Base-by-base conservation (phyloP, 2,113 vertebrate genomes). In the Prochilodus magdalenae region DNA sequence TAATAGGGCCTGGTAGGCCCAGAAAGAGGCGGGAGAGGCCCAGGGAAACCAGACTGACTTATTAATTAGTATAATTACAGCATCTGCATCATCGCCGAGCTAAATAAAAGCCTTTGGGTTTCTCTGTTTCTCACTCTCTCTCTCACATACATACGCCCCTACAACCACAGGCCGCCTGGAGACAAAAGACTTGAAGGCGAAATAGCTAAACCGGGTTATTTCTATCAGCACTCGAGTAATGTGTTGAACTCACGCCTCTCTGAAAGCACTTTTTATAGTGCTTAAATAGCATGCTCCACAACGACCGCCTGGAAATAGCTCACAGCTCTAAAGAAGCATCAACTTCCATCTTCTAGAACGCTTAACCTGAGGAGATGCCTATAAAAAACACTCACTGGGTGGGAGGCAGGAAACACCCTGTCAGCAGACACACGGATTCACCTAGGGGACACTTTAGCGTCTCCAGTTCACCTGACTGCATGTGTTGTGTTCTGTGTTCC, bases 31-130 rank as follows among this genome's bases (percentile, higher is more conserved):
- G 29, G 55, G 44, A 60, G 55, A 60, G 24, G 49, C n/a, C 24
- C 10, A 12, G 55, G 62, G 26, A 60, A 36, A 36, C 22, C 62
- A 53, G 69, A 80, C 16, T 55, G 79, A 81, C 22, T 12, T 69
- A 30, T 27, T 82, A 82, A 75, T 75, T 57, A 82, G 49, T 69
- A 36, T 33, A 75, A 81, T 75, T 75, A 57, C 15, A 14, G 47
- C 36, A 57, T 75, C 73, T 82, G 73, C 72, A 82, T 75, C 73
- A 69, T 75, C 30, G 30, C 12, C 0, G 36, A 59, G 51, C 62
- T 82, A 81, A 81, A 81, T 57, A 81, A 74, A 55, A 16, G 10
- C 22, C 2, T 40, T 74, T 81, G 22, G 59, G 30, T 33, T 40
- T 69, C 20, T 33, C 65, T 69, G 7, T 36, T 36, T 36, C 55